phyloP scores from a whole-genome alignment of 2,797 vertebrate genomes.

The Enteromius paludinosus region DNA sequence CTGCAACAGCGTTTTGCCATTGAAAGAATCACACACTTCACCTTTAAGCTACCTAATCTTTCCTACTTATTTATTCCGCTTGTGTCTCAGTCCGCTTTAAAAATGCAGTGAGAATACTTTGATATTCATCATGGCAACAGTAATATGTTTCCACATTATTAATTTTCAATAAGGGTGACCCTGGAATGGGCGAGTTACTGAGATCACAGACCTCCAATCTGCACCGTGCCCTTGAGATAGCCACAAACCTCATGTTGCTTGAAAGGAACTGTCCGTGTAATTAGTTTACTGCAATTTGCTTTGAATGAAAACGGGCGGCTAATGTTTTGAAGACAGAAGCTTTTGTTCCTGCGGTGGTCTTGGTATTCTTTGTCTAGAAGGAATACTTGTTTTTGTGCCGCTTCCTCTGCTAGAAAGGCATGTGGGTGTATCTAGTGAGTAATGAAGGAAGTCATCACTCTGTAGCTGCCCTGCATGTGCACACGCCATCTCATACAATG shows the following conservation, averaged over 20 bases:
- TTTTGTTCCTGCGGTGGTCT: background rate
- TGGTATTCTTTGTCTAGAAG: background rate
- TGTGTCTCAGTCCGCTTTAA: constrained; percentile 36
- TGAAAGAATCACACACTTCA: constrained; percentile 3
- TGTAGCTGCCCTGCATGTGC: background rate
- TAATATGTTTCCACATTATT: constrained; percentile 51
- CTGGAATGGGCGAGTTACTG: constrained; percentile 4
- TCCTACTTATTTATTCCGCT: constrained; percentile 29
- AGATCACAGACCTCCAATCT: constrained; percentile 29
- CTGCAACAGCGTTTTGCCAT: background rate
- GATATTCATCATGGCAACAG: constrained; percentile 53
- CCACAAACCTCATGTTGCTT: constrained; percentile 21
- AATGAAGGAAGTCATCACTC: constrained; percentile 39
- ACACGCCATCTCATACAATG: background rate
- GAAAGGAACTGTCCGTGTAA: constrained; percentile 18
- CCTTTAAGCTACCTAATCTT: constrained; percentile 19
- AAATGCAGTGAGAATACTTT: constrained; percentile 40
- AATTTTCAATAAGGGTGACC: constrained; percentile 42
- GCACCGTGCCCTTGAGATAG: constrained; percentile 20
- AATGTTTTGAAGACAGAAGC: constrained; percentile 18
- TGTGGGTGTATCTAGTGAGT: constrained; percentile 9
- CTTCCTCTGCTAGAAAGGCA: constrained; percentile 11
- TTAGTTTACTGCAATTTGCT: constrained; percentile 36
- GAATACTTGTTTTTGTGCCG: constrained; percentile 5
- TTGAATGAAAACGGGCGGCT: constrained; percentile 8